Conservation (phyloP, 2,113 vertebrate species). For the Zingel zingel region DNA sequence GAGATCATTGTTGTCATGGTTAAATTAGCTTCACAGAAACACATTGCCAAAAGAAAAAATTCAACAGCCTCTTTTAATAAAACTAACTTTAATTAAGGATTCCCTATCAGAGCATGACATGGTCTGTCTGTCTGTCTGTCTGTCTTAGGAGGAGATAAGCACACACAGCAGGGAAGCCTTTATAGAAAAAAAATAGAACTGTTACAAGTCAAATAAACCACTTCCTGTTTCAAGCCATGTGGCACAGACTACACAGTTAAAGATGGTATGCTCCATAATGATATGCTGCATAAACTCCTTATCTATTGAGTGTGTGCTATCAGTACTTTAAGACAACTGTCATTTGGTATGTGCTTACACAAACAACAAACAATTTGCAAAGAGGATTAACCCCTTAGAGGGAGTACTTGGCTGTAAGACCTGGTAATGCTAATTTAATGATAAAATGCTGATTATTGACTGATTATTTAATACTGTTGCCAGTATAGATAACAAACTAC, state of each 20-base stretch:
- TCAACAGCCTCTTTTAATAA: not conserved
- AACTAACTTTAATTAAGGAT: not conserved
- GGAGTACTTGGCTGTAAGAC: not conserved
- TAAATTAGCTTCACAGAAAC: not conserved
- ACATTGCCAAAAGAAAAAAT: not conserved
- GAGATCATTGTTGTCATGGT: not conserved
- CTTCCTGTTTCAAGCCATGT: not conserved
- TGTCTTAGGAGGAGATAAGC: not conserved
- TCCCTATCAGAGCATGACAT: not conserved
- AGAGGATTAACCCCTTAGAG: not conserved
- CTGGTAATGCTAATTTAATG: not conserved
- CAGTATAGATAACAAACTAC: not conserved
- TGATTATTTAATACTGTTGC: not conserved
- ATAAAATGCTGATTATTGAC: not conserved
- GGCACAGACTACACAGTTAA: rapidly evolving
- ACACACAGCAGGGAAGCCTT: not conserved
- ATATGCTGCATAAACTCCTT: not conserved
- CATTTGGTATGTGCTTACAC: not conserved
- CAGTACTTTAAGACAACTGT: not conserved
- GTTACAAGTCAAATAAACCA: not conserved
- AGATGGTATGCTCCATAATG: no score
- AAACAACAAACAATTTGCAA: not conserved
- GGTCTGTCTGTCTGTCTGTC: not conserved
- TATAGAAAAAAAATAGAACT: not conserved
- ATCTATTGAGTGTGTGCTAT: not conserved